Conservation (phyloP, 2,888 invertebrate species). For the Graphium colonna region DNA sequence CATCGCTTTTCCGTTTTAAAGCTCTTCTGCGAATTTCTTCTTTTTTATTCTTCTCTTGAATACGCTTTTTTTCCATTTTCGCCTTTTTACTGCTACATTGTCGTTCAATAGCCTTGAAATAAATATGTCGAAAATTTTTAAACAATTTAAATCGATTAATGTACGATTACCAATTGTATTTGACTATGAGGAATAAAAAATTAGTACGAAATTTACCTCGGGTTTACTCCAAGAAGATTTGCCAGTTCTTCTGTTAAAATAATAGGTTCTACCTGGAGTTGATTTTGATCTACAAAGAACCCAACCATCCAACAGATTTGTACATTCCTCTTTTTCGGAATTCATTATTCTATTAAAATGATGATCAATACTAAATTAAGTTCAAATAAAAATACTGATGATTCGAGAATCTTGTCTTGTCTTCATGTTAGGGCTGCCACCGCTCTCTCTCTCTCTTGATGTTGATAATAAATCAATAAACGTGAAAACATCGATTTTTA, state of each 20-base stretch:
- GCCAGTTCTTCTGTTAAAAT: conserved; percentile 70
- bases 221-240: conserved; percentile 72
- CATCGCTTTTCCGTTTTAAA: conserved; percentile 60
- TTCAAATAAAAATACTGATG: not conserved
- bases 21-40: conserved; percentile 46
- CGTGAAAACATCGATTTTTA: not conserved
- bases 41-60: conserved; percentile 43
- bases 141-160: conserved; percentile 5
- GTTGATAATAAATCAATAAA: conserved; percentile 1
- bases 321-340: conserved; percentile 49
- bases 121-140: conserved; percentile 18
- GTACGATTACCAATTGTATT: too few relatives aligned
- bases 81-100: conserved; percentile 28
- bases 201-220: conserved; percentile 58
- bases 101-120: conserved; percentile 52
- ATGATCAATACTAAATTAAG: conserved; percentile 3
- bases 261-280: conserved; percentile 66
- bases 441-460: not conserved
- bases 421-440: not conserved
- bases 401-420: not conserved
- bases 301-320: conserved; percentile 74
- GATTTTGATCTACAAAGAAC: conserved; percentile 67
- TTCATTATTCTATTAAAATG: conserved; percentile 48
- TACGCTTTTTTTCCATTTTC: conserved; percentile 37
- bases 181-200: too few relatives aligned